Base-by-base conservation (phyloP, 2,888 invertebrate species). In the Mycalesis mineus region DNA sequence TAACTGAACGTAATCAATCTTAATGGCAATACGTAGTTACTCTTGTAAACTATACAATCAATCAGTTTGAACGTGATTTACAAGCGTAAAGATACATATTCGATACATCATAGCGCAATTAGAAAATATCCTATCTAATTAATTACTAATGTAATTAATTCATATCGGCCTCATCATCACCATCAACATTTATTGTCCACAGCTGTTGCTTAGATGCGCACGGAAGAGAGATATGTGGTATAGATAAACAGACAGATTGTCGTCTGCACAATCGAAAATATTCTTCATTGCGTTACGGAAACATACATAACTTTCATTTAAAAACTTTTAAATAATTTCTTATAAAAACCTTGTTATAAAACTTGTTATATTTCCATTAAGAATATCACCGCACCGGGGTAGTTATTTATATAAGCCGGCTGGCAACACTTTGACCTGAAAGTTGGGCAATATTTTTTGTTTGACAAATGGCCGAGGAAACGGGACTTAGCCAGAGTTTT, bases 391-490 rank as follows among this genome's bases (percentile, higher is more conserved):
- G 29, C 72, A 44, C 44, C 7, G 8, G 44, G 8, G 28, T 8
- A 67, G 78, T 80, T 84, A 84, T 84, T 82, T 85, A 81, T 85
- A 83, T 80, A 84, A 81, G 78, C 81, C 45, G 83, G 82, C 82
- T 78, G 77, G 80, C 80, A 82, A 78, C 78, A 78, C 78, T 78
- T 72, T 78, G 76, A 78, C 73, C 80, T 77, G 73, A 80, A 87
- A 86, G 80, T 84, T 85, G 73, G 77, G 74, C 77, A 79, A 85
- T 86, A 88, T 84, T 87, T 88, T 88, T 84, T 83, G 80, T 85
- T 84, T 88, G 86, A 88, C 86, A 87, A 88, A 88, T 86, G 82
- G 82, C 78, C 75, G 74, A 77, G 78, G 83, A 84, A 85, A 88
- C 80, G 82, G 80, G 80, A 83, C 83, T 85, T 85, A 73, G 80